A percentile compares a stretch with the other conserved stretches of the same genome.
phyloP scores from a whole-genome alignment of 1,140 invertebrate genomes.

The Steinernema khuongi region DNA sequence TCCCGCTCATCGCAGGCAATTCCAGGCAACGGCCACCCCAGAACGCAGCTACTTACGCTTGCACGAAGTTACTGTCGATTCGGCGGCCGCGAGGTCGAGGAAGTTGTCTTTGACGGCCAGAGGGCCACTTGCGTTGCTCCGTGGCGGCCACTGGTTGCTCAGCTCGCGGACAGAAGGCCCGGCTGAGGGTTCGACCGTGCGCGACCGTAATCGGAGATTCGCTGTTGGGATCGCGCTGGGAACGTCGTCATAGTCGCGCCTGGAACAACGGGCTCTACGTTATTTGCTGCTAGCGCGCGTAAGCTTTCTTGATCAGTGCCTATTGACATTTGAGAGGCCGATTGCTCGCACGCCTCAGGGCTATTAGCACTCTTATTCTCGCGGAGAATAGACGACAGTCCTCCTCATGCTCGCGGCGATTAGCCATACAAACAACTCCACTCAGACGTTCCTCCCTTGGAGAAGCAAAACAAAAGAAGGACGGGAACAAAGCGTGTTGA shows the following conservation, averaged over 20 bases:
- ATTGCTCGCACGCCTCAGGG: too few relatives aligned
- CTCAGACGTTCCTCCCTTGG: neutral
- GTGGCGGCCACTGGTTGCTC: slow-evolving; percentile 27
- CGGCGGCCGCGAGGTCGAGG: neutral
- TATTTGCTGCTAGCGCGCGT: neutral
- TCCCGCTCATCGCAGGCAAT: slow-evolving; percentile 18
- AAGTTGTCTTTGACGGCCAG: slow-evolving; percentile 16
- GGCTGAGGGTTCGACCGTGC: slow-evolving; percentile 27
- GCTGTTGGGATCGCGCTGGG: neutral
- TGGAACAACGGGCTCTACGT: neutral
- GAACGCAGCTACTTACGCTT: slow-evolving; percentile 4
- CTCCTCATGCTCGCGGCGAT: neutral
- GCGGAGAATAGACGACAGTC: too few relatives aligned
- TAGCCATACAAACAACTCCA: neutral
- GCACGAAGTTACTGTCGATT: slow-evolving; percentile 6
- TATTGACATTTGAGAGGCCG: too few relatives aligned
- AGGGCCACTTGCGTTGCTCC: slow-evolving; percentile 29
- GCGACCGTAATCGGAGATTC: slow-evolving; percentile 18
- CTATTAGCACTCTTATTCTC: too few relatives aligned
- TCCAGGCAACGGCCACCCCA: neutral
- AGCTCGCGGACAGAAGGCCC: slow-evolving; percentile 17
- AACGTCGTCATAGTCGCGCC: neutral
- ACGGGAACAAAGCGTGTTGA: slow-evolving; percentile 3
- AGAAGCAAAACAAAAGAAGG: neutral
- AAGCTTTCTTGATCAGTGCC: neutral